Evolutionary conservation across 2,888 invertebrate species (phyloP), one percentile per base, ranked within the genome.

Genomic region (Ephialtes manifestator): DNA sequence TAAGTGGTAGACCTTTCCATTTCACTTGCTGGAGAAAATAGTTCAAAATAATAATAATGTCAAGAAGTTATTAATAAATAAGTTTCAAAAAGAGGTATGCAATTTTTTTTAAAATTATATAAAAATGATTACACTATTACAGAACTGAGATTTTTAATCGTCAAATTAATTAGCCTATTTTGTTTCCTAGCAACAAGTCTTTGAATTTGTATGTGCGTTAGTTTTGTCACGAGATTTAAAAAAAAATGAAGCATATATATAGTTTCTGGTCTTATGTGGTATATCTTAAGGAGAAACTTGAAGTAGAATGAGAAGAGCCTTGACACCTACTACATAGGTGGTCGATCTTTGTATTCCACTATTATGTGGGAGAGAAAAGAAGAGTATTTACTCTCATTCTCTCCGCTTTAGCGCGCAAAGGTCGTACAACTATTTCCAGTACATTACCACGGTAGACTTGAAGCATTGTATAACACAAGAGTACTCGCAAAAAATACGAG

Each of bases 361-460:
- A 31, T 60, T 35, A 31, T 31, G 13, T n/a, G 7, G 31, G 8
- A 43, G 39, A 55, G 24, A 24, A 15, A n/a, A 72, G 24, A 72
- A 15, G 20, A 58, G 58, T n/a, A 53, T 68, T 31, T 48, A 10
- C 39, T 48, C 68, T 28, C 1, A 39, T 72, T 39, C 18, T 4
- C 5, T 43, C 15, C 39, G 20, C 15, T 60, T 15, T 39, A 24
- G 15, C 55, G 15, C 55, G 31, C 72, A 51, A 71, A 15, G 8
- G 24, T 55, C 58, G 20, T 20, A 35, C 65, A 24, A 68, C 72
- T 60, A 51, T 74, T 68, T 74, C 55, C 18, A 68, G 77, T 46
- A 70, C 68, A 79, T 83, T 74, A 79, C 18, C 28, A 35, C 48
- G 35, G 58, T 53, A 20, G 20, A 79, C 51, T 68, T 43, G 46